Base-by-base conservation (phyloP, 2,797 vertebrate species). In the Arrhamphus sclerolepis region DNA sequence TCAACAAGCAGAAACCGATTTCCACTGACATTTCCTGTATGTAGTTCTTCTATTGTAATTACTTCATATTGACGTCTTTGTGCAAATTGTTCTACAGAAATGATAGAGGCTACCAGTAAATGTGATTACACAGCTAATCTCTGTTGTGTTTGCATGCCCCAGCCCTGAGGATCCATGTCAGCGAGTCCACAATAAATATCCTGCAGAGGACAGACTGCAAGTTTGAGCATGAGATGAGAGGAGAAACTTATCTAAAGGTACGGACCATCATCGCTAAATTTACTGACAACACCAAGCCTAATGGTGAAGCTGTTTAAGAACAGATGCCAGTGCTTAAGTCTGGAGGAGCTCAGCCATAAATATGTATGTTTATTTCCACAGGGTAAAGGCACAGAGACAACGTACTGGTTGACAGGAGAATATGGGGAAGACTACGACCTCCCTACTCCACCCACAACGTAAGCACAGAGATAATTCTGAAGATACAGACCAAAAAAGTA, bases 91-190 rank as follows among this genome's bases (percentile, higher is more conserved):
- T 52, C 43, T 14, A 8, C 22, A 0, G 26, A 43, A 59, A 48
- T 70, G 54, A 56, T 5, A 43, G 24, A 55, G 18, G 29, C 20
- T 18, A 49, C 42, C 44, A 34, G 41, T 70, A 52, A 69, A n/a
- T 26, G 10, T 64, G 29, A 77, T 70, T 42, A 46, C 56, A n/a
- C 22, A 17, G 54, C 16, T n/a, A 6, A 28, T 62, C 39, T 53
- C 19, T 41, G 56, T 49, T 55, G 29, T 59, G 52, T 62, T 38
- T 20, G 44, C 34, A 18, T 63, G 60, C 46, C 73, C 21, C 82
- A 98, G 97, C 97, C 29, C 89, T 98, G 86, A 88, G 94, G 72
- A 98, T 99, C 86, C 97, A 99, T 29, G 94, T 95, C 80, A 99
- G 83, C 17, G 87, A 95, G 75, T 94, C 95, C 0, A 98, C 96